These are phyloP conservation scores for Empidonax traillii DNA, from an alignment of 2,113 vertebrate genomes.

Conservation along the genomic window DNA sequence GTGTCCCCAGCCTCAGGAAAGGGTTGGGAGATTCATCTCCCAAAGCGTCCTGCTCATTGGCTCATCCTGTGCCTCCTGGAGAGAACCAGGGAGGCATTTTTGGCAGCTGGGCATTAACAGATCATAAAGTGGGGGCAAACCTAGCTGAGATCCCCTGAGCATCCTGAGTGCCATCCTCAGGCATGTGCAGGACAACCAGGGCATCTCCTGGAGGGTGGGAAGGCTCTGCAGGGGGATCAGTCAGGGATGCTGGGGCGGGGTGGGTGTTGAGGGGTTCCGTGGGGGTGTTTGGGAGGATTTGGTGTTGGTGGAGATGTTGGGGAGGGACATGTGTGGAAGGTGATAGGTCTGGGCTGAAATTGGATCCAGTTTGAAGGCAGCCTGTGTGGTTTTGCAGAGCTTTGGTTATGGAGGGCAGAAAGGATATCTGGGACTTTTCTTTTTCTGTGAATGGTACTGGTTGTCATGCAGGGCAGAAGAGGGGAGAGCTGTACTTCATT, in stretches of 20 bases:
- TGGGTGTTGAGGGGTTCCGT: neutral
- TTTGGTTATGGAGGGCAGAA: neutral
- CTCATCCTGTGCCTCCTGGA: too few species aligned
- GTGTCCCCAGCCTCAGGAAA: too few species aligned
- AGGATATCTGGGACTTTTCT: neutral
- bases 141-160: too few species aligned
- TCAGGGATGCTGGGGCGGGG: neutral
- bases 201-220: too few species aligned
- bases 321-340: neutral
- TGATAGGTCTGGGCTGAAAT: neutral
- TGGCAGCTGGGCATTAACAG: too few species aligned
- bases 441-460: neutral
- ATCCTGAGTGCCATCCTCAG: too few species aligned
- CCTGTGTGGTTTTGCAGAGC: neutral
- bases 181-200: too few species aligned
- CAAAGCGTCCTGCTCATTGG: too few species aligned
- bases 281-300: neutral
- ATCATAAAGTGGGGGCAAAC: too few species aligned
- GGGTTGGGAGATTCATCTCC: too few species aligned
- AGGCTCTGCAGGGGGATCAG: neutral
- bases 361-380: neutral
- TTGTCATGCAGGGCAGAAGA: neutral
- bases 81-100: too few species aligned
- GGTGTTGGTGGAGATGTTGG: neutral
- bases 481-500: neutral